Evolutionary conservation across 37 sponge, comb jelly and placozoan species (phyloP).

Genomic region (Diacarnus erythraeanus): DNA sequence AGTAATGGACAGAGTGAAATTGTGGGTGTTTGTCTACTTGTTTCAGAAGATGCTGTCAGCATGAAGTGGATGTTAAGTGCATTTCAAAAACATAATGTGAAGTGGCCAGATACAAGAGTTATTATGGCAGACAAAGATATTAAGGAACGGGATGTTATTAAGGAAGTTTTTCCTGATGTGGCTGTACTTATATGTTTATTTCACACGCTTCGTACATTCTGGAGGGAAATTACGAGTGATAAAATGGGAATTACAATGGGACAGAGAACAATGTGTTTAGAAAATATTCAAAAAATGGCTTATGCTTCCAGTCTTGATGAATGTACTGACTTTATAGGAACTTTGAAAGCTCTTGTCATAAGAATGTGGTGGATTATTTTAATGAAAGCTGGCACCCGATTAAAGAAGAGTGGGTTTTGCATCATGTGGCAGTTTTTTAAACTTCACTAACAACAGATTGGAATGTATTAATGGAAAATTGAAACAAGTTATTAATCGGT

Average conservation of each 20-base stretch:
- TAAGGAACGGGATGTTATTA: constrained; percentile 27
- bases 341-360: constrained; percentile 6
- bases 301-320: constrained; percentile 44
- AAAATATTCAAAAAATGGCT: constrained; percentile 52
- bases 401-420: constrained; percentile 59
- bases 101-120: constrained; percentile 18
- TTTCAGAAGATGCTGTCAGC: constrained; percentile 15
- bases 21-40: constrained; percentile 13
- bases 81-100: constrained; percentile 43
- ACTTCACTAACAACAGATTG: constrained; percentile 51
- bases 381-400: constrained; percentile 72
- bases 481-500: constrained; percentile 44
- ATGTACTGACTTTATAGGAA: constrained; percentile 30
- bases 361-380: constrained; percentile 45
- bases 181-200: constrained; percentile 61
- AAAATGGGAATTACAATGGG: constrained; percentile 49
- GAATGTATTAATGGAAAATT: constrained; percentile 62
- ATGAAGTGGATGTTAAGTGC: constrained; percentile 47
- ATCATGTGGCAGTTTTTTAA: constrained; percentile 17
- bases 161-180: constrained; percentile 34
- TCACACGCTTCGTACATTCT: constrained; percentile 41
- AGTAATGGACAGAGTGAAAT: constrained; percentile 65
- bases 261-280: constrained; percentile 24
- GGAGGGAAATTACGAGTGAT: constrained; percentile 58
- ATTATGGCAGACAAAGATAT: constrained; percentile 75